Evolutionary conservation across 2,113 vertebrate genomes (phyloP).

Genomic region (Phyllostomus discolor): DNA sequence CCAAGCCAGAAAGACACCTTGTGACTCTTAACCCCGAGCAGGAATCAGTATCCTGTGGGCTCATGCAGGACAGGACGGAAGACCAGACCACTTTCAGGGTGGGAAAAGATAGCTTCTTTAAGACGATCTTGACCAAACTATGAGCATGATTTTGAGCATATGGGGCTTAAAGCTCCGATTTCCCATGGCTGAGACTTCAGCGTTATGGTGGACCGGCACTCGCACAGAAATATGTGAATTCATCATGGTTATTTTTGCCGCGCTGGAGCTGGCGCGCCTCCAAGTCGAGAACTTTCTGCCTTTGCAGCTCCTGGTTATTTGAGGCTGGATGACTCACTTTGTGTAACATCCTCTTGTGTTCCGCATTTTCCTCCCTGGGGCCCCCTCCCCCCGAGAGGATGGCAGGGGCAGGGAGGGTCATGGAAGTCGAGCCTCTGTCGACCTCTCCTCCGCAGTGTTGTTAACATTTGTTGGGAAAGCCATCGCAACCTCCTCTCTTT

Average conservation of each 20-base stretch:
- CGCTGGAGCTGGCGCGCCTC: slow-evolving; percentile 19
- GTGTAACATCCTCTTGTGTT: slow-evolving; percentile 68
- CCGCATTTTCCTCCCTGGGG: slow-evolving; percentile 19
- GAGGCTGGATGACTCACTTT: slow-evolving; percentile 64
- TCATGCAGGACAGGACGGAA: neutral
- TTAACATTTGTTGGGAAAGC: neutral
- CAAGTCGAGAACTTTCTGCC: slow-evolving; percentile 59
- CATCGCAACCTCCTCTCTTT: neutral
- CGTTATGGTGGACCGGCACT: slow-evolving; percentile 9
- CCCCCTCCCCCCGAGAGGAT: slow-evolving; percentile 9
- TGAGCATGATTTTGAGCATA: slow-evolving; percentile 54
- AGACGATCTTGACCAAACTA: slow-evolving; percentile 22
- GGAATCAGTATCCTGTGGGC: neutral
- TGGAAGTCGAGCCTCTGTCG: neutral
- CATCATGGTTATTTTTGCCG: slow-evolving; percentile 60
- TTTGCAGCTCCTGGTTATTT: slow-evolving; percentile 58
- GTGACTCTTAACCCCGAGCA: neutral
- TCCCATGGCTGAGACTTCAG: slow-evolving; percentile 40
- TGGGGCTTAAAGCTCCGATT: slow-evolving; percentile 35
- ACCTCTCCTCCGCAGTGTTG: neutral
- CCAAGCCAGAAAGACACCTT: neutral
- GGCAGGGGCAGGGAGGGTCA: neutral
- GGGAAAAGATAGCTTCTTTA: neutral
- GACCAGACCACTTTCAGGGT: neutral
- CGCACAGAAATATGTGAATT: slow-evolving; percentile 45